Percentiles rank a stretch among this genome's conserved stretches.
These are phyloP conservation scores for Lepidochitona cinerea DNA, from an alignment of 2,888 invertebrate species.

Conservation along the genomic window DNA sequence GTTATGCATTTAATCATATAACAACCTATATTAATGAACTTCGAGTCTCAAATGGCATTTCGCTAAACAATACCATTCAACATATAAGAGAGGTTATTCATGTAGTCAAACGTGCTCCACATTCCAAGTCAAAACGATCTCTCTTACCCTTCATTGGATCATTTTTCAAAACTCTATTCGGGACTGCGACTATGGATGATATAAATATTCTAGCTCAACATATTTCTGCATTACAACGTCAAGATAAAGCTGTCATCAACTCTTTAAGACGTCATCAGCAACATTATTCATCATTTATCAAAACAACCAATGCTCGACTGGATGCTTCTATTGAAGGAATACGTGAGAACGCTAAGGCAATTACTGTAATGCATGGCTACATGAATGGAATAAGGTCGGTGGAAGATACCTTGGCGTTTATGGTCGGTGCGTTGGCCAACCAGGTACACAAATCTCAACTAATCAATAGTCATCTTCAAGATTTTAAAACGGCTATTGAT, in stretches of 20 bases:
- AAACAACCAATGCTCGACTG: background rate
- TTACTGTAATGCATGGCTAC: background rate
- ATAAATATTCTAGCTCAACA: conserved; percentile 11
- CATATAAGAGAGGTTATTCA: background rate
- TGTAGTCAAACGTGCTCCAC: background rate
- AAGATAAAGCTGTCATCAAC: background rate
- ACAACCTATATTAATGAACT: background rate
- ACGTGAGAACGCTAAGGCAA: background rate
- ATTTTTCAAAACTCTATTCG: conserved; percentile 3
- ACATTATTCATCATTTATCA: background rate
- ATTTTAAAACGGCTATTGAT: background rate
- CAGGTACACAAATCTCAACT: background rate
- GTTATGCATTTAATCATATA: background rate
- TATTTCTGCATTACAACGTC: background rate
- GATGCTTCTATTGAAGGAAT: background rate
- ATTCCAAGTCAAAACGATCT: background rate
- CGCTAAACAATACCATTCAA: background rate
- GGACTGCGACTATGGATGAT: conserved; percentile 8
- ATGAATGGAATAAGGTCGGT: background rate
- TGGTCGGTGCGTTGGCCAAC: background rate
- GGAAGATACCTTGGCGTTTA: background rate
- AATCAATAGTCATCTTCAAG: background rate
- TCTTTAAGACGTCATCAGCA: background rate
- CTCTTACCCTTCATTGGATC: conserved; percentile 1
- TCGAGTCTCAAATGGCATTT: background rate